Evolutionary conservation across 2,797 vertebrate species (phyloP).

Genomic region (Ambastaia sidthimunki): DNA sequence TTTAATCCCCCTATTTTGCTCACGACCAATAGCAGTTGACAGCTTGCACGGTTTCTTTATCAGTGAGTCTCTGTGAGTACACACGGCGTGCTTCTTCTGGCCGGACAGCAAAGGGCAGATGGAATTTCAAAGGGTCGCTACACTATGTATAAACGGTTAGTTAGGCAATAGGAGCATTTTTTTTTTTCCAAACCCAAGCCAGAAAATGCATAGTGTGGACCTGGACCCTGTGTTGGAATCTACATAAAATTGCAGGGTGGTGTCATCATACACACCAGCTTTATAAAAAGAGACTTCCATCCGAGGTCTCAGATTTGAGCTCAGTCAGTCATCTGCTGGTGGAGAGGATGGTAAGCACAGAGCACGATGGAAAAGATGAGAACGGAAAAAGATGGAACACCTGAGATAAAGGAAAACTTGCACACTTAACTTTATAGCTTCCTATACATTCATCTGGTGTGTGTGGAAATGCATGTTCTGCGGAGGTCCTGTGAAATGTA

Average conservation of each 20-base stretch:
- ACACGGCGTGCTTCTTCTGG: slow-evolving; percentile 64
- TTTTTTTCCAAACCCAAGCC: slow-evolving; percentile 66
- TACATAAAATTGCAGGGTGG: slow-evolving; percentile 64
- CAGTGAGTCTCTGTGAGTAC: slow-evolving; percentile 61
- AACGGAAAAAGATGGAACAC: slow-evolving; percentile 5
- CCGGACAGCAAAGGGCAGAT: slow-evolving; percentile 66
- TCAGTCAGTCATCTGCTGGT: slow-evolving; percentile 68
- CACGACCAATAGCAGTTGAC: slow-evolving; percentile 64
- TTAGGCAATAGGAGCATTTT: slow-evolving; percentile 67
- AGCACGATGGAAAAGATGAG: slow-evolving; percentile 61
- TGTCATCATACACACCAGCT: slow-evolving; percentile 74
- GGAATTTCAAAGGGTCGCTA: slow-evolving; percentile 72
- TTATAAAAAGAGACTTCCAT: slow-evolving; percentile 63
- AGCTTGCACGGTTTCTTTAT: slow-evolving; percentile 73
- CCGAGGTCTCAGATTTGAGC: slow-evolving; percentile 62
- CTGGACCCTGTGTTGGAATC: slow-evolving; percentile 55
- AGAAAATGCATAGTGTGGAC: slow-evolving; percentile 64
- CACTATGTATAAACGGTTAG: slow-evolving; percentile 65
- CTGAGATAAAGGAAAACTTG: slow-evolving; percentile 67
- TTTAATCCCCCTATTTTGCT: slow-evolving; percentile 12
- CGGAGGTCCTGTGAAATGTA: slow-evolving; percentile 73
- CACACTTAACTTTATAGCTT: slow-evolving; percentile 42
- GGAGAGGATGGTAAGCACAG: slow-evolving; percentile 70
- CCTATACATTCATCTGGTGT: slow-evolving; percentile 42
- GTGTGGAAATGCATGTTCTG: slow-evolving; percentile 63